A percentile compares a stretch with the other conserved stretches of the same genome.
These are phyloP conservation scores for Polietes domitor DNA, from an alignment of 2,888 invertebrate genomes.

Conservation along the genomic window DNA sequence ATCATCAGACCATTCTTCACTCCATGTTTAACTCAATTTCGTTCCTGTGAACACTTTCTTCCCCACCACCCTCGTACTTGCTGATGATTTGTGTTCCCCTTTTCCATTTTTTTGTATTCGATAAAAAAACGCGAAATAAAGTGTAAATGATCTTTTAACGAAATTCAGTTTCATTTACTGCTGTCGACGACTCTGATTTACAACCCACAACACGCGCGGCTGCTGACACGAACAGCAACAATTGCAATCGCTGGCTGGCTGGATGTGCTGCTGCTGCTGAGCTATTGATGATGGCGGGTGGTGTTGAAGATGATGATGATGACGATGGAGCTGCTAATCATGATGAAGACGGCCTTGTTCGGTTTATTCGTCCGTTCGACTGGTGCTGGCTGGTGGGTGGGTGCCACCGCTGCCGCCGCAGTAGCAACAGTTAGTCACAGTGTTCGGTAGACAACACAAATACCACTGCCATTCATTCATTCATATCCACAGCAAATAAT, in stretches of 20 bases:
- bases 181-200: not conserved
- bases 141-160: conserved; percentile 56
- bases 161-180: conserved; percentile 34
- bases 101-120: not conserved
- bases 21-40: too few relatives aligned
- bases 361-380: not conserved
- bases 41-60: too few relatives aligned
- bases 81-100: not conserved
- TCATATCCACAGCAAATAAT: not conserved
- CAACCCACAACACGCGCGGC: not conserved
- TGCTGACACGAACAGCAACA: not conserved
- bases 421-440: not conserved
- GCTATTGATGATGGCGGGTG: too few relatives aligned
- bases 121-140: not conserved
- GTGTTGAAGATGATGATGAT: too few relatives aligned
- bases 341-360: not conserved
- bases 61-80: not conserved
- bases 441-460: not conserved
- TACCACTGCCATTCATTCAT: not conserved
- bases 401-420: not conserved
- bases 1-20: too few relatives aligned
- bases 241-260: not conserved
- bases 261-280: too few relatives aligned
- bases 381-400: not conserved
- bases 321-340: not conserved